Evolutionary conservation across 2,113 vertebrate species (phyloP), one percentile per base, ranked within the genome.

Genomic region (Phalacrocorax brasilianus): DNA sequence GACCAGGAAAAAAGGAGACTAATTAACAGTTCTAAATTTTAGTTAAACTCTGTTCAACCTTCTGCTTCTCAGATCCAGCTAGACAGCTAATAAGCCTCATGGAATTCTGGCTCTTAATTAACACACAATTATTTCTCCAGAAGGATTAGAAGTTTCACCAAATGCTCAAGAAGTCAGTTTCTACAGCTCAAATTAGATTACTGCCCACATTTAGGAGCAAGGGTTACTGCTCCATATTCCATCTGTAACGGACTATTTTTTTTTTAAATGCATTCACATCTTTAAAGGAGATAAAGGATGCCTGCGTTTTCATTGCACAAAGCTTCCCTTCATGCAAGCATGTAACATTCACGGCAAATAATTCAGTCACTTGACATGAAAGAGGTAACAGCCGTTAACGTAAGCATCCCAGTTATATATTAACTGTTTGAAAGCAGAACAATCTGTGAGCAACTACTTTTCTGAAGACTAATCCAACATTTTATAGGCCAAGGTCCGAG

Each of bases 1-100:
- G 42, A 93, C 55, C 3, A 3, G 45, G 58, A 96, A 96, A 85
- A 96, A 90, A 85, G 49, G 74, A 94, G 66, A 33, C 79, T 93
- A 95, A 96, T 93, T 93, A 97, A 95, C 87, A 95, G 88, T 68
- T 96, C 85, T 82, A 96, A 94, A 91, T 93, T 96, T 92, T 96
- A 86, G 91, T 85, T 97, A 97, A 96, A 95, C 95, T 93, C 89
- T 77, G 47, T 81, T 95, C 87, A 95, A 85, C 88, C 94, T 97
- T 94, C 91, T 93, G 91, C 86, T 88, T 94, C 78, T 90, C 80
- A 79, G 81, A 95, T 93, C 79, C 88, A 95, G 75, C 74, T 94
- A 92, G 91, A 79, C 87, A 95, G 82, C 86, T 97, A 94, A 94
- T 96, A 95, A 96, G 84, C 94, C 87, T 95, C 11, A 0, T 94